Evolutionary conservation across 2,113 vertebrate genomes (phyloP).

Genomic region (Bos javanicus): DNA sequence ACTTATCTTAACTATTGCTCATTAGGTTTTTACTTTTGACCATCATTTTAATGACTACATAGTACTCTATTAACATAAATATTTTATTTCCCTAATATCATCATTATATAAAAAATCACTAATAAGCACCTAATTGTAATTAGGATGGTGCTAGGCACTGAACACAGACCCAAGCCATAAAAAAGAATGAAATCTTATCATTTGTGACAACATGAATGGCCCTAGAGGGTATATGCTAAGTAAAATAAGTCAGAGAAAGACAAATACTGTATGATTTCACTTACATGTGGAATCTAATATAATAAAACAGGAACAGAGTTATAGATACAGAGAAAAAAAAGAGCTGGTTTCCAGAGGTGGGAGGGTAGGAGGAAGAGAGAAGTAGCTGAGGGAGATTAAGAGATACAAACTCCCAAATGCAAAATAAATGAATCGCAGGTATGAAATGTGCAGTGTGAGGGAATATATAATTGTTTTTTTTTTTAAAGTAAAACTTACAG

Average conservation of each 20-base stretch:
- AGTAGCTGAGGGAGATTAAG: neutral
- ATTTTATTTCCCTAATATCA: neutral
- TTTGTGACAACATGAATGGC: neutral
- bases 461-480: neutral
- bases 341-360: neutral
- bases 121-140: neutral
- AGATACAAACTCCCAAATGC: neutral
- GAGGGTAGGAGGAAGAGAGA: neutral
- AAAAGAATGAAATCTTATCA: neutral
- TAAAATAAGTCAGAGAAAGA: neutral
- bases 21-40: neutral
- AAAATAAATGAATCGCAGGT: neutral
- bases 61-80: neutral
- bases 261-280: neutral
- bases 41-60: neutral
- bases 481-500: neutral
- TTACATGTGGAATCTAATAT: neutral
- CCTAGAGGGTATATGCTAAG: neutral
- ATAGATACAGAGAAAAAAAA: neutral
- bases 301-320: neutral
- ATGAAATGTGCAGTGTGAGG: neutral
- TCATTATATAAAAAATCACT: neutral
- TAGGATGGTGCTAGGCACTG: neutral
- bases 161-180: neutral
- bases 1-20: neutral